Evolutionary conservation across 2,113 vertebrate species (phyloP), one percentile per base, ranked within the genome.

Genomic region (Microcebus tavaratra): DNA sequence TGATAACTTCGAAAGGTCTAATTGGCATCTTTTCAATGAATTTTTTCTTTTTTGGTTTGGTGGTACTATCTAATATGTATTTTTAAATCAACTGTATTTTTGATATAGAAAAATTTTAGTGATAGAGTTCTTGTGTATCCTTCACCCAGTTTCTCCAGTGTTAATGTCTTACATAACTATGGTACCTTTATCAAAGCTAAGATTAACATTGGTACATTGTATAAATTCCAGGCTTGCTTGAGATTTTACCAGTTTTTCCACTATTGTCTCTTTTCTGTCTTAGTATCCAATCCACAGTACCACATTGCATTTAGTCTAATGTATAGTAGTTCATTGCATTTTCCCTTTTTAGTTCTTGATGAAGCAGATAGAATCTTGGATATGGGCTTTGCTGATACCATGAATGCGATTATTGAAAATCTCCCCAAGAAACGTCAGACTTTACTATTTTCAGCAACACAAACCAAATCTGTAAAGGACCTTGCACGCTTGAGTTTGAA

Each of bases 341-440:
- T 97, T 98, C 76, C 76, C 73, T 78, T 98, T 98, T 67, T 79
- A 99, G 99, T 99, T 96, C 98, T 99, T 97, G 99, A 99, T 97
- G 99, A 99, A 98, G 99, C 99, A 11, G 99, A 99, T 94, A 99
- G 99, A 94, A 99, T 99, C 98, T 98, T 99, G 95, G 99, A 99
- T 97, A 99, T 99, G 99, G 99, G 99, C 4, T 99, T 99, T 93
- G 99, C 99, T 5, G 99, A 99, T 25, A 99, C 99, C 0, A 98
- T 99, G 97, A 99, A 99, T 89, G 99, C 99, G 76, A 99, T 99
- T 36, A 98, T 99, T 95, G 99, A 99, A 98, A 99, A 99, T 97
- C 99, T 99, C 5, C 99, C 99, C 1, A 98, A 98, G 97, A 98
- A 99, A 88, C 98, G 99, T 0, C 99, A 99, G 98, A 99, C 99